phyloP scores from a whole-genome alignment of 2,888 invertebrate species.

The Drosophila nr. perissopoda region DNA sequence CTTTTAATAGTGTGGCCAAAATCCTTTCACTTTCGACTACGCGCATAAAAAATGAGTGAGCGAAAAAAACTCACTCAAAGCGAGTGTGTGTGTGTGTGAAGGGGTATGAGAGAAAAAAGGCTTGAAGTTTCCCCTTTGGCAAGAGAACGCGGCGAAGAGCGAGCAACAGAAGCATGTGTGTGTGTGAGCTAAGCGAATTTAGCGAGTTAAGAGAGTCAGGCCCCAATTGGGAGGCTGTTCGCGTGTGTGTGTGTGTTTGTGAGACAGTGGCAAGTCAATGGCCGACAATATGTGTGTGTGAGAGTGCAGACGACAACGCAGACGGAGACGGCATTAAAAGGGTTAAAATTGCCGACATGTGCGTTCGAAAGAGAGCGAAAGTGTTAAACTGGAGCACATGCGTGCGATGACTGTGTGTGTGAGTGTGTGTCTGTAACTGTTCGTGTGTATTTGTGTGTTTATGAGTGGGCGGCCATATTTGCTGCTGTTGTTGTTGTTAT shows the following conservation, averaged over 20 bases:
- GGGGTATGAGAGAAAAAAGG: conserved; percentile 56
- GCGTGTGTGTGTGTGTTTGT: conserved; percentile 8
- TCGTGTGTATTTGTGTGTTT: conserved; percentile 6
- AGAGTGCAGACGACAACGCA: conserved; percentile 66
- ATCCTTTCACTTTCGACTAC: conserved; percentile 74
- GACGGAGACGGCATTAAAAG: conserved; percentile 83
- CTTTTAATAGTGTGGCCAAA: conserved; percentile 44
- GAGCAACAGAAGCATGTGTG: conserved; percentile 1
- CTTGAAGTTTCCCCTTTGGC: conserved; percentile 60
- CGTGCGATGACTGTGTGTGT: conserved; percentile 39
- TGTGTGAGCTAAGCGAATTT: conserved; percentile 40
- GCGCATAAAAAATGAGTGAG: conserved; percentile 56
- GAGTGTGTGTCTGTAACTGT: conserved; percentile 8
- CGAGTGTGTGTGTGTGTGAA: conserved; percentile 29
- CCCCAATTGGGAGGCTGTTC: conserved; percentile 29
- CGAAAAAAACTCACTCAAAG: conserved; percentile 60
- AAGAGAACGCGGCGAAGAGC: conserved; percentile 51
- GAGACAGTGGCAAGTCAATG: conserved; percentile 61
- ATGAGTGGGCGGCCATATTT: conserved; percentile 53
- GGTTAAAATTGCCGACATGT: conserved; percentile 76
- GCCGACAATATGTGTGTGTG: conserved; percentile 44
- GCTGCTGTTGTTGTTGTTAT: conserved; percentile 33
- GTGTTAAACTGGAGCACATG: conserved; percentile 76
- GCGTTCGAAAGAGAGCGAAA: conserved; percentile 73
- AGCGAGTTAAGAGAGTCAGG: conserved; percentile 47